Evolutionary conservation across 2,888 invertebrate species (phyloP).

Genomic region (Erpobdella octoculata): DNA sequence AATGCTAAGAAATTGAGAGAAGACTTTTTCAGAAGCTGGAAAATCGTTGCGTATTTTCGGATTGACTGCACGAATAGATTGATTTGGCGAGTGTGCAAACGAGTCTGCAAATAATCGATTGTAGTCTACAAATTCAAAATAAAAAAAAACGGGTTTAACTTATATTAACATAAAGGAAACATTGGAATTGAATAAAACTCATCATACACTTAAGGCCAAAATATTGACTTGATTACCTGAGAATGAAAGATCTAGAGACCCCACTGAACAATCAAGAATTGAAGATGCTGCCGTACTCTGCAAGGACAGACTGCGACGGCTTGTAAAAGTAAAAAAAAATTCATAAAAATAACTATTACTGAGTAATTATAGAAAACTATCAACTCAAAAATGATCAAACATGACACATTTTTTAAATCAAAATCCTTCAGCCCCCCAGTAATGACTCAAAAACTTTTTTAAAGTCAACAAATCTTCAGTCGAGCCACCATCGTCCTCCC

Average conservation of each 20-base stretch:
- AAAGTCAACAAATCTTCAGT: too few species aligned
- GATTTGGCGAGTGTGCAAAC: too few species aligned
- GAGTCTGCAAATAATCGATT: too few species aligned
- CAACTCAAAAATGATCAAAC: too few species aligned
- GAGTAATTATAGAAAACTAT: too few species aligned
- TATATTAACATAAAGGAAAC: background rate
- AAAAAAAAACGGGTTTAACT: background rate
- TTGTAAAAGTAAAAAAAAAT: background rate
- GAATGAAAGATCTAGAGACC: background rate
- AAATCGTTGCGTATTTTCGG: too few species aligned
- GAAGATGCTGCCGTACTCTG: background rate
- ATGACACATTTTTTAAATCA: too few species aligned
- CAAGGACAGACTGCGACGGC: background rate
- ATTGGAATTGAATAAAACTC: background rate
- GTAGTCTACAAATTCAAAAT: background rate
- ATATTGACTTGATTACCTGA: background rate
- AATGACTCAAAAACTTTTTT: too few species aligned
- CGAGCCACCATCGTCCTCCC: conserved; percentile 56
- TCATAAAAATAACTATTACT: too few species aligned
- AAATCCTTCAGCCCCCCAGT: too few species aligned
- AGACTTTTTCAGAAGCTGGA: too few species aligned
- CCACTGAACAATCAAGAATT: background rate
- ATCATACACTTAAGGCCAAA: background rate
- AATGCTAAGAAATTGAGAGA: background rate
- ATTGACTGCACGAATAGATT: too few species aligned